Evolutionary conservation across 2,797 vertebrate genomes (phyloP), one percentile per base, ranked within the genome.

Genomic region (Myotis daubentonii): DNA sequence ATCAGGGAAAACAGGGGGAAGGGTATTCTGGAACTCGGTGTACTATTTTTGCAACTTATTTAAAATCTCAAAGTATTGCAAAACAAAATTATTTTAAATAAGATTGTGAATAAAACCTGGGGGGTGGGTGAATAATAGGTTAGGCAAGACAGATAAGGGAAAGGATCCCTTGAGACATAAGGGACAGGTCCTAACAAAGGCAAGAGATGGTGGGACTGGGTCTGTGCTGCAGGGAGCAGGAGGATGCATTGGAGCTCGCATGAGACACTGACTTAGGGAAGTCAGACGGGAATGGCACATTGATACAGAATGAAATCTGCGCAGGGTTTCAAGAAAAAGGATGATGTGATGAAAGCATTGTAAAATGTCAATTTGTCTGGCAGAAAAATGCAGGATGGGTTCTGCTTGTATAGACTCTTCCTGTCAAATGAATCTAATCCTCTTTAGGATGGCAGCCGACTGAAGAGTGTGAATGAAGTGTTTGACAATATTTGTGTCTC

Each of bases 211-310:
- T 30, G 30, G 30, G 23, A 3, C 1, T 1, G 8, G 36, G 19
- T 16, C 12, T 28, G 17, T n/a, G 65, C 6, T 60, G 11, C 0
- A 13, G 16, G 57, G 3, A 33, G 23, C 15, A 22, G 20, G 53
- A 62, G 23, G 11, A 11, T 49, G 2, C 25, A 0, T 1, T 4
- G 49, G 47, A 33, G 17, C 41, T n/a, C 5, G 1, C 4, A 2
- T 1, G 23, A 7, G 16, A 1, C 0, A 12, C 33, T 11, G 0
- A n/a, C n/a, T n/a, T 3, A 30, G 47, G 0, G 13, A 47, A 49
- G 10, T 51, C 38, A 16, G 19, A 38, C 0, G 2, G 13, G 7
- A 83, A 47, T 13, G 3, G 11, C 65, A 16, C 1, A 5, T 4
- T 25, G 28, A 38, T 47, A 6, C 5, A 65, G 65, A 79, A 47